Percentiles rank a stretch among this genome's conserved stretches.
These are phyloP conservation scores for Blera fallax DNA, from an alignment of 2,888 invertebrate species.

Conservation along the genomic window DNA sequence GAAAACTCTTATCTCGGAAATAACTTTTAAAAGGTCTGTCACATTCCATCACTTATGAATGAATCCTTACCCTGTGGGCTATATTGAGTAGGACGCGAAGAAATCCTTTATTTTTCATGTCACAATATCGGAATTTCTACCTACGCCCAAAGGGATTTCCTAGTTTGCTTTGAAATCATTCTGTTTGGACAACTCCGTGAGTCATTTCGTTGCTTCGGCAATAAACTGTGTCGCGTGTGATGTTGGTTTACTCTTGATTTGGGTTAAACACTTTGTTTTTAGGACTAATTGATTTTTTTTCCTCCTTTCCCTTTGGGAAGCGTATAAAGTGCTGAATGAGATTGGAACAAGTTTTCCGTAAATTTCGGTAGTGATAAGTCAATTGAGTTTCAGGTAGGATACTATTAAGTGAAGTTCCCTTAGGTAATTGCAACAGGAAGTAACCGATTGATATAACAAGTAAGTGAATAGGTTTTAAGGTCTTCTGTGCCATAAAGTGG, in stretches of 20 bases:
- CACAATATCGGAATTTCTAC: conserved; percentile 60
- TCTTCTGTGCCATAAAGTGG: not conserved
- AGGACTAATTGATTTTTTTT: conserved; percentile 64
- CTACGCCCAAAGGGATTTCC: conserved; percentile 65
- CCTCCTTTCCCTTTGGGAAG: not conserved
- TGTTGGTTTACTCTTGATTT: conserved; percentile 54
- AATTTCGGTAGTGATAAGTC: conserved; percentile 24
- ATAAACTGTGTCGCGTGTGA: conserved; percentile 62
- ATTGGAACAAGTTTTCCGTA: conserved; percentile 29
- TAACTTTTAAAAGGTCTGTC: conserved; percentile 71
- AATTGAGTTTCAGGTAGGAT: conserved; percentile 28
- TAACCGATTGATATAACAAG: not conserved
- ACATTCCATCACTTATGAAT: conserved; percentile 66
- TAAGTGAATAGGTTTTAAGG: not conserved
- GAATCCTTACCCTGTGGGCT: conserved; percentile 54
- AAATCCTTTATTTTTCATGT: conserved; percentile 47
- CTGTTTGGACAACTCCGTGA: conserved; percentile 59
- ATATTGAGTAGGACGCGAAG: not conserved
- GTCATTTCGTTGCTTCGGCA: conserved; percentile 24
- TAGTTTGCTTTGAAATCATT: conserved; percentile 47
- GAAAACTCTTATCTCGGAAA: conserved; percentile 57
- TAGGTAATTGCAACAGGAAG: conserved; percentile 51
- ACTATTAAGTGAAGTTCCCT: not conserved
- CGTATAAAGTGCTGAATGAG: conserved; percentile 38
- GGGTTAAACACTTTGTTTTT: conserved; percentile 66